phyloP scores from a whole-genome alignment of 2,797 vertebrate genomes.

The Chromobotia macracanthus region DNA sequence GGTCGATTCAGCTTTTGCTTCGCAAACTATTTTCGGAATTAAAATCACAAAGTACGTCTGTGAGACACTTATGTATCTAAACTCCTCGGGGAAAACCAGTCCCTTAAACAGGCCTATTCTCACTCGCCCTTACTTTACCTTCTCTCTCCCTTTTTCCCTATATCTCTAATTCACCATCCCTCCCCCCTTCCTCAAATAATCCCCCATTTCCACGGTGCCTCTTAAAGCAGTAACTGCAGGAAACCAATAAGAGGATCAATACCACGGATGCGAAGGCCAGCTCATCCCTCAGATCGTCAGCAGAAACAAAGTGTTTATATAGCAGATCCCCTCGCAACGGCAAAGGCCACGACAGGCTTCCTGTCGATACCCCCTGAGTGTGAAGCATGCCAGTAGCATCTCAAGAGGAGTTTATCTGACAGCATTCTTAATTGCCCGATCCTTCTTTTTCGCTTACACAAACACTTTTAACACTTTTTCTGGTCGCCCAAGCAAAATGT shows the following conservation, averaged over 20 bases:
- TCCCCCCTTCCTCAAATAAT: conserved; percentile 42
- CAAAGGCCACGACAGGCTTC: conserved; percentile 47
- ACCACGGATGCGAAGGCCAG: conserved; percentile 64
- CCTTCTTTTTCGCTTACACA: conserved; percentile 49
- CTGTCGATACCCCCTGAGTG: conserved; percentile 62
- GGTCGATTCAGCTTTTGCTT: too few species aligned
- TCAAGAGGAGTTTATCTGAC: conserved; percentile 64
- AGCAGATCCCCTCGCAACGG: conserved; percentile 70
- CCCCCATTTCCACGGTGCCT: conserved; percentile 53
- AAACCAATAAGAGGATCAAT: conserved; percentile 78
- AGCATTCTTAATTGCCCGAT: conserved; percentile 58
- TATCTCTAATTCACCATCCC: conserved; percentile 12
- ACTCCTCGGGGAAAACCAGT: neutral
- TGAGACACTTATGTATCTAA: neutral
- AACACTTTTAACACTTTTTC: conserved; percentile 36
- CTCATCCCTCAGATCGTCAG: conserved; percentile 74
- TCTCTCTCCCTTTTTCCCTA: neutral
- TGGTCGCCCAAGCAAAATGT: conserved; percentile 40
- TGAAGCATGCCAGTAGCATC: conserved; percentile 67
- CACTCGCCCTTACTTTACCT: neutral
- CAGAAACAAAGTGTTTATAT: conserved; percentile 82
- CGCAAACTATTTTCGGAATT: too few species aligned
- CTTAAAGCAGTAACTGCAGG: conserved; percentile 69
- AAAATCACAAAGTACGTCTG: neutral
- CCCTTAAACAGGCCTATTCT: neutral